A percentile compares a stretch with the other conserved stretches of the same genome.
Evolutionary conservation across 2,888 invertebrate genomes (phyloP).

Genomic region (Drosophila neonasuta): DNA sequence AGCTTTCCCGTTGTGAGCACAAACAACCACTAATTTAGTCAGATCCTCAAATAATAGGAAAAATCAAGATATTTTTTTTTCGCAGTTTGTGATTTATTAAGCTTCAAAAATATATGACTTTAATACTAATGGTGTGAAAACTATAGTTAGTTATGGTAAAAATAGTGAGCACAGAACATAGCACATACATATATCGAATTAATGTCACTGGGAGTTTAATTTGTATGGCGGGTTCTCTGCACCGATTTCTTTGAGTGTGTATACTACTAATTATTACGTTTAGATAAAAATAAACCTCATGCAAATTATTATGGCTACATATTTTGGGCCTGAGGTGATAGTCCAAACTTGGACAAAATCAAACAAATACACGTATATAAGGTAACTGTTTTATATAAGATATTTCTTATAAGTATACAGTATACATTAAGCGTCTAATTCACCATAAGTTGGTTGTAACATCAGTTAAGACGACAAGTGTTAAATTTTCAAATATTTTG

Average conservation of each 20-base stretch:
- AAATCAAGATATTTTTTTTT: not conserved
- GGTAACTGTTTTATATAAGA: conserved; percentile 45
- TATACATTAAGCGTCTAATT: conserved; percentile 31
- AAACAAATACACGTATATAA: conserved; percentile 52
- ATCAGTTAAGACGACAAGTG: conserved; percentile 43
- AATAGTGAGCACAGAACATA: conserved; percentile 47
- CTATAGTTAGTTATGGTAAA: conserved; percentile 27
- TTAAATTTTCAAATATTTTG: conserved; percentile 38
- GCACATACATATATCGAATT: conserved; percentile 18
- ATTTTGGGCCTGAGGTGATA: conserved; percentile 38
- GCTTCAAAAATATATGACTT: conserved; percentile 38
- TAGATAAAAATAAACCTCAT: conserved; percentile 57
- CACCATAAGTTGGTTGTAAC: conserved; percentile 31
- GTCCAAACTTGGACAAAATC: conserved; percentile 48
- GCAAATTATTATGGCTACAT: conserved; percentile 47
- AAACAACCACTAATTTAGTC: too few relatives aligned
- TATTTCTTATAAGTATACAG: conserved; percentile 9
- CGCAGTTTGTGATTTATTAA: conserved; percentile 31
- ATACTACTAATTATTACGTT: conserved; percentile 22
- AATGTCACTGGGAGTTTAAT: conserved; percentile 4
- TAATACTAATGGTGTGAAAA: conserved; percentile 32
- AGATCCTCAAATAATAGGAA: too few relatives aligned
- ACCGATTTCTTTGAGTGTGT: conserved; percentile 24
- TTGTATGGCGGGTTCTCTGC: conserved; percentile 32
- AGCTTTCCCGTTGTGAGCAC: too few relatives aligned